Base-by-base conservation (phyloP, 2,113 vertebrate genomes). In the Calypte anna region DNA sequence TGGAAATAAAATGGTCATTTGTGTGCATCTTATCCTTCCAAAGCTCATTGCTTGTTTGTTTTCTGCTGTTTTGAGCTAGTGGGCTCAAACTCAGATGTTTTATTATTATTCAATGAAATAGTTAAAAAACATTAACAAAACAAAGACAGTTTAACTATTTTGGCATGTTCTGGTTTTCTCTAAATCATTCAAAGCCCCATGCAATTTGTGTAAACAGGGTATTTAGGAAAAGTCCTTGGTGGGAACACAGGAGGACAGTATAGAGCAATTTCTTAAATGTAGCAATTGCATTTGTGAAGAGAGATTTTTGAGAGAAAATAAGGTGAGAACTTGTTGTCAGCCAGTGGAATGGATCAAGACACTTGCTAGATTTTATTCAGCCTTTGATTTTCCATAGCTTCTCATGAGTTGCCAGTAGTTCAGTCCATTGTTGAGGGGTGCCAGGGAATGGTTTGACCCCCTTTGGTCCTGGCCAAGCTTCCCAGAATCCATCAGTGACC, bases 1-100 rank as follows among this genome's bases (percentile, higher is more conserved):
- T 74, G 22, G 77, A 96, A 93, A 76, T 55, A 7, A 91, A 96
- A 85, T 74, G 54, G 22, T 63, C 48, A 75, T 88, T 72, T 5
- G 14, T 28, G 58, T 50, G 31, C 51, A 28, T 68, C 30, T 91
- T 67, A 72, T 31, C 36, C 46, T 79, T 66, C 44, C 8, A 73
- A 51, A 85, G 10, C 24, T 94, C 23, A 11, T 84, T 0, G 8
- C 9, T 93, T 92, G 31, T 81, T 94, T 93, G 18, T 83, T 84
- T 92, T 89, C 40, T 82, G 38, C 38, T 69, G 22, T 61, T 91
- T 50, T 82, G 48, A 94, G 38, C 51, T 59, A 93, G 82, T n/a
- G 30, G 33, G 27, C 14, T 74, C 7, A 48, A 80, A 69, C 16
- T 4, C 36, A 76, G 64, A 28, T 57, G 76, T 76, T 66, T 81